phyloP scores from a whole-genome alignment of 2,797 vertebrate species.

The Heteromormyrus szaboi region DNA sequence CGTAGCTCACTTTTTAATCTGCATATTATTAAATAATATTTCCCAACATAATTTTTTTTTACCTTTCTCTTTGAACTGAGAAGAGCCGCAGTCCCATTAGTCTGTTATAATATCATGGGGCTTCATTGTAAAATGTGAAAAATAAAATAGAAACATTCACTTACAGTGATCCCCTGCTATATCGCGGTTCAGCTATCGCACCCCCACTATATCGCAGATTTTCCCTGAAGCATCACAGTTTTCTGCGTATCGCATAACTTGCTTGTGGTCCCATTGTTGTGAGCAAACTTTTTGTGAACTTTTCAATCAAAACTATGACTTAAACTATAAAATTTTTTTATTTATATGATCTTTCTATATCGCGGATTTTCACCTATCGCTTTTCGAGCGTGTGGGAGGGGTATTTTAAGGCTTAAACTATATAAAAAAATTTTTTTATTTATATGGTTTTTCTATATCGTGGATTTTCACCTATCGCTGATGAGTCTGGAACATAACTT shows the following conservation, averaged over 20 bases:
- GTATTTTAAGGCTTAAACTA: not conserved
- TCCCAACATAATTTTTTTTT: not conserved
- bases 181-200: not conserved
- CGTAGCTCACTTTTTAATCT: not conserved
- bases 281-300: no score
- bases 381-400: no score
- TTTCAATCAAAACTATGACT: not conserved
- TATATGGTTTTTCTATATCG: not conserved
- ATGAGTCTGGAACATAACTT: not conserved
- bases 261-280: no score
- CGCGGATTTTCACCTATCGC: no score
- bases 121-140: not conserved
- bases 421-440: no score
- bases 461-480: not conserved
- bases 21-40: not conserved
- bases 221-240: not conserved
- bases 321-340: not conserved
- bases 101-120: not conserved
- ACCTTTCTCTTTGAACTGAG: not conserved
- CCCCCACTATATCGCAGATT: not conserved
- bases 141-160: not conserved
- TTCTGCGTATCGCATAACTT: not conserved
- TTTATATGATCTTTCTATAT: no score
- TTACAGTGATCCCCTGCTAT: not conserved
- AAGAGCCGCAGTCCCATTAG: not conserved